Conservation (phyloP, 2,797 vertebrate species). For the Glossophaga mutica region DNA sequence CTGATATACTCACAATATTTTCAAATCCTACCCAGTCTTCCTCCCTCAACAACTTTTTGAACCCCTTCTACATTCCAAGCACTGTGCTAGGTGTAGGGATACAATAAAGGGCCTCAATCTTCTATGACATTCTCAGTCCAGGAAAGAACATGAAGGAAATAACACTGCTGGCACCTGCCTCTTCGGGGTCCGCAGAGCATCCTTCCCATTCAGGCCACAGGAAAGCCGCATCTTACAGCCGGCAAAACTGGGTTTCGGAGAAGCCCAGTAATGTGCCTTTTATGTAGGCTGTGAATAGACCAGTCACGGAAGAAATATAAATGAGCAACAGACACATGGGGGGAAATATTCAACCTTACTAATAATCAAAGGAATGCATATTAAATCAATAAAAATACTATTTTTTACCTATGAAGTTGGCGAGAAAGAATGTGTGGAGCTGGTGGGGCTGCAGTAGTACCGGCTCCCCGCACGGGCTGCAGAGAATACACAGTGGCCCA, state of each 20-base stretch:
- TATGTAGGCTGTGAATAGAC: not conserved
- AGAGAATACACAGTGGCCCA: not conserved
- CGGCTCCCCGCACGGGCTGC: not conserved
- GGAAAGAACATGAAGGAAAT: not conserved
- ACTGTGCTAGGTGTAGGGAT: not conserved
- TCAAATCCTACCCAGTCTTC: not conserved
- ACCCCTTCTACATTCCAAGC: not conserved
- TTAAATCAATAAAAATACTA: not conserved
- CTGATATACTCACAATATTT: conserved; percentile 19
- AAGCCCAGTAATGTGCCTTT: not conserved
- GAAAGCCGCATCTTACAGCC: not conserved
- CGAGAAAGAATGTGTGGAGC: not conserved
- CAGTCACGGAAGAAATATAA: not conserved
- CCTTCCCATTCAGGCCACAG: not conserved
- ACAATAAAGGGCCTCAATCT: not conserved
- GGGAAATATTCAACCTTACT: not conserved
- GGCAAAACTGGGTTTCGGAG: not conserved
- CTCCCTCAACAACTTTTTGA: conserved; percentile 19
- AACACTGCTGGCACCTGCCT: not conserved
- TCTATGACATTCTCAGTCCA: not conserved
- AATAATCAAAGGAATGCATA: not conserved
- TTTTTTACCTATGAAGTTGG: not conserved
- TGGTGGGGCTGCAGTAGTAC: not conserved
- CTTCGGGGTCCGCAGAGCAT: not conserved
- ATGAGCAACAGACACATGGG: not conserved